A percentile compares a stretch with the other conserved stretches of the same genome.
Conservation (phyloP, 2,113 vertebrate species). For the Struthio camelus region DNA sequence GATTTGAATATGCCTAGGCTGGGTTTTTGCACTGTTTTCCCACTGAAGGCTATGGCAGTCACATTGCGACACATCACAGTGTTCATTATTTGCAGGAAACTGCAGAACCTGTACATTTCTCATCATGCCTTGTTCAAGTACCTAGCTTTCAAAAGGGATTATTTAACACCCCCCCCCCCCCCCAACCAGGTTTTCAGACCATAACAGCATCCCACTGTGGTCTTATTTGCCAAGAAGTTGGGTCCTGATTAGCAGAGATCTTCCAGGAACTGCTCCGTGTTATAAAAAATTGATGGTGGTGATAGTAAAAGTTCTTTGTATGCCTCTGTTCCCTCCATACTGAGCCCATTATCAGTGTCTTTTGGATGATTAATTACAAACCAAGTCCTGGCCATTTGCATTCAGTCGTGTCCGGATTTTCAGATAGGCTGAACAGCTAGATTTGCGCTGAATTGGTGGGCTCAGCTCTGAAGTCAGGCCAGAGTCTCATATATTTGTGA, state of each 20-base stretch:
- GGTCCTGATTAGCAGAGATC: neutral
- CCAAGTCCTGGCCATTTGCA: slow-evolving; percentile 42
- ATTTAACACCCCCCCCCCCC: neutral
- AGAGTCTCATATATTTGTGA: neutral
- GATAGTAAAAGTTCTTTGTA: neutral
- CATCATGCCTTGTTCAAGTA: neutral
- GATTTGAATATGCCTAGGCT: slow-evolving; percentile 26
- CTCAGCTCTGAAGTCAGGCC: slow-evolving; percentile 34
- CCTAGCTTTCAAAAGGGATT: slow-evolving; percentile 29
- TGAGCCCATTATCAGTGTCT: neutral
- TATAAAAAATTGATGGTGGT: slow-evolving; percentile 28
- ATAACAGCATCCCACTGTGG: neutral
- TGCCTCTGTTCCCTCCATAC: neutral
- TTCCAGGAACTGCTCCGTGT: neutral
- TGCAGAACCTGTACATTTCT: slow-evolving; percentile 28
- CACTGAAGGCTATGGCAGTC: neutral
- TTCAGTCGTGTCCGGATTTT: slow-evolving; percentile 59
- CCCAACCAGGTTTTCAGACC: neutral
- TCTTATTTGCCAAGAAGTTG: neutral
- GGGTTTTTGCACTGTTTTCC: neutral
- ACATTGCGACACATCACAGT: neutral
- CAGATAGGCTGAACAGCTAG: slow-evolving; percentile 13
- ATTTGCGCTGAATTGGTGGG: slow-evolving; percentile 33
- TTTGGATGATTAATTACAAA: neutral
- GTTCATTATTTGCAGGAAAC: slow-evolving; percentile 6